phyloP scores from a whole-genome alignment of 2,113 vertebrate genomes.

The Tachuris rubrigastra region DNA sequence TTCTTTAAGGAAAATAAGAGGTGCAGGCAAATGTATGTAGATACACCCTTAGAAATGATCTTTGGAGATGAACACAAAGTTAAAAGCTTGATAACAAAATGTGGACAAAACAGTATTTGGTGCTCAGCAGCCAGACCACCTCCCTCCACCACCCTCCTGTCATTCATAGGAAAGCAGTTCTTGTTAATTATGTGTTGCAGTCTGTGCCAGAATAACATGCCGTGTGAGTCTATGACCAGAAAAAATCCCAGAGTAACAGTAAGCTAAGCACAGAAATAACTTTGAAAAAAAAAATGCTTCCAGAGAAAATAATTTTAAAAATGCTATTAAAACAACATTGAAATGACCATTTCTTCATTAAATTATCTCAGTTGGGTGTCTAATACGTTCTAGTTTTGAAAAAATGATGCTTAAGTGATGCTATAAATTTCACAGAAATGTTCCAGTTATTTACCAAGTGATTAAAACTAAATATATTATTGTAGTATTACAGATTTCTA shows the following conservation, averaged over 20 bases:
- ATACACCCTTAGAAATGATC: background rate
- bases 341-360: background rate
- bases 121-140: background rate
- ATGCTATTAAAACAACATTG: background rate
- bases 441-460: background rate
- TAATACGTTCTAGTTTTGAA: background rate
- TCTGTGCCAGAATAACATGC: background rate
- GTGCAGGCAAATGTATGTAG: background rate
- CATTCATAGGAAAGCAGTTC: background rate
- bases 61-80: background rate
- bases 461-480: slow-evolving; percentile 19
- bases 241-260: background rate
- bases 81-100: background rate
- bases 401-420: background rate
- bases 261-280: background rate
- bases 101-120: background rate
- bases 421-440: background rate
- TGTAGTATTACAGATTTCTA: background rate
- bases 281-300: background rate
- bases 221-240: background rate
- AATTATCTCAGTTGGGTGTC: background rate
- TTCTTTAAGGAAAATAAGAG: background rate
- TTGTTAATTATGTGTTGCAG: rapidly evolving
- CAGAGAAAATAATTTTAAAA: background rate
- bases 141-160: rapidly evolving